Percentiles rank a stretch among this genome's conserved stretches.
Evolutionary conservation across 2,113 vertebrate genomes (phyloP).

Genomic region (Sinosuthora webbiana): DNA sequence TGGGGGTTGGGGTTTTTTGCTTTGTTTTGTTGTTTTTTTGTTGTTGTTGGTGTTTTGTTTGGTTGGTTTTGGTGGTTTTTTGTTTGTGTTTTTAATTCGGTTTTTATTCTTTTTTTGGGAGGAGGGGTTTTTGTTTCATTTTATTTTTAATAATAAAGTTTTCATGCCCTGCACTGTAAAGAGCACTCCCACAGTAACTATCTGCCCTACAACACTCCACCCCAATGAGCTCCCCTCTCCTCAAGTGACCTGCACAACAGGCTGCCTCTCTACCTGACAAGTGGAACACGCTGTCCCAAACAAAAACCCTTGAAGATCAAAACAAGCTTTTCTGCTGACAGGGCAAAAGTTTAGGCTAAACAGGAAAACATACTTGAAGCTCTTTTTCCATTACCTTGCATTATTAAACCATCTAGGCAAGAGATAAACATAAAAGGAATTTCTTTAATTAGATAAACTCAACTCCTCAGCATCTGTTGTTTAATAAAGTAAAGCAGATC

Average conservation of each 20-base stretch:
- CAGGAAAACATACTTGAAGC: slow-evolving; percentile 43
- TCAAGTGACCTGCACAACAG: neutral
- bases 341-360: slow-evolving; percentile 28
- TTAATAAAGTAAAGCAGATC: slow-evolving; percentile 37
- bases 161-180: neutral
- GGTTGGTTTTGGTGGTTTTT: too few species aligned
- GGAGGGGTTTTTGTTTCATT: too few species aligned
- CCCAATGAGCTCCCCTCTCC: neutral
- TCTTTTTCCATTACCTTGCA: slow-evolving; percentile 53
- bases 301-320: slow-evolving; percentile 17
- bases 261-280: neutral
- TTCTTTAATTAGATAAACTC: slow-evolving; percentile 55
- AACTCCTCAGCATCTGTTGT: slow-evolving; percentile 45
- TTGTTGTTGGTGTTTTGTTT: too few species aligned
- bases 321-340: slow-evolving; percentile 56
- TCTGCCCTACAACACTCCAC: neutral
- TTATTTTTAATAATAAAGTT: neutral
- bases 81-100: too few species aligned
- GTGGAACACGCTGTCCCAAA: neutral
- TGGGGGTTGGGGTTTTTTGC: too few species aligned
- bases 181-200: neutral
- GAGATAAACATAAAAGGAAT: slow-evolving; percentile 69
- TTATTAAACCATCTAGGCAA: slow-evolving; percentile 37
- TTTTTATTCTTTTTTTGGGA: neutral
- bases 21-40: too few species aligned